These are phyloP conservation scores for Ailurus styani DNA, from an alignment of 2,113 vertebrate genomes.

Conservation along the genomic window DNA sequence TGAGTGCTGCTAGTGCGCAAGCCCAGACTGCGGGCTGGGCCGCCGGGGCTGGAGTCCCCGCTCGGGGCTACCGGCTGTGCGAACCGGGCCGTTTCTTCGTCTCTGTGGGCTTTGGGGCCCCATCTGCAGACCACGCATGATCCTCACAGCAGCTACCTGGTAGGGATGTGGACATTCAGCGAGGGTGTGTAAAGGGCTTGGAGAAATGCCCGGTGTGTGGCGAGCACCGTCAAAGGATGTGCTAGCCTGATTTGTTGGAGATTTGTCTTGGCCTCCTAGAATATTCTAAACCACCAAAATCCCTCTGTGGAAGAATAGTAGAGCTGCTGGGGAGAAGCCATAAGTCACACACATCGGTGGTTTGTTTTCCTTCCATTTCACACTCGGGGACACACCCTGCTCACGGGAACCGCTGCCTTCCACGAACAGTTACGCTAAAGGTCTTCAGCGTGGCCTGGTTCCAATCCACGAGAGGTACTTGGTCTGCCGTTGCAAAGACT, in stretches of 20 bases:
- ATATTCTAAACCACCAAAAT: not conserved
- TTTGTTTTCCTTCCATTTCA: not conserved
- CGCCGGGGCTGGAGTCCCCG: not conserved
- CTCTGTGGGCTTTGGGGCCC: not conserved
- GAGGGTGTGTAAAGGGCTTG: no score
- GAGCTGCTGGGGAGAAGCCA: not conserved
- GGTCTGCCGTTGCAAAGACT: no score
- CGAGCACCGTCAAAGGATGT: fast-evolving
- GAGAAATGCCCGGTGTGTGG: fast-evolving
- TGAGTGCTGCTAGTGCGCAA: fast-evolving
- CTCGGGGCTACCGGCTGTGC: not conserved
- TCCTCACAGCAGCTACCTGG: not conserved
- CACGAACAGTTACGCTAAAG: fast-evolving
- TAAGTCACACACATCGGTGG: not conserved
- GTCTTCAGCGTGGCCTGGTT: not conserved
- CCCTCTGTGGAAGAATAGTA: not conserved
- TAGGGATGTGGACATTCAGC: not conserved
- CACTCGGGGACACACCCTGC: not conserved
- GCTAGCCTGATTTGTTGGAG: not conserved
- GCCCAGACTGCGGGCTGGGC: not conserved
- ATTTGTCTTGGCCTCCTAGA: not conserved
- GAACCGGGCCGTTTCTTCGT: not conserved
- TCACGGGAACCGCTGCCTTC: not conserved
- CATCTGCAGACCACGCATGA: not conserved
- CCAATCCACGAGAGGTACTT: not conserved